Conservation (phyloP, 2,888 invertebrate species). For the Conistra vaccinii region DNA sequence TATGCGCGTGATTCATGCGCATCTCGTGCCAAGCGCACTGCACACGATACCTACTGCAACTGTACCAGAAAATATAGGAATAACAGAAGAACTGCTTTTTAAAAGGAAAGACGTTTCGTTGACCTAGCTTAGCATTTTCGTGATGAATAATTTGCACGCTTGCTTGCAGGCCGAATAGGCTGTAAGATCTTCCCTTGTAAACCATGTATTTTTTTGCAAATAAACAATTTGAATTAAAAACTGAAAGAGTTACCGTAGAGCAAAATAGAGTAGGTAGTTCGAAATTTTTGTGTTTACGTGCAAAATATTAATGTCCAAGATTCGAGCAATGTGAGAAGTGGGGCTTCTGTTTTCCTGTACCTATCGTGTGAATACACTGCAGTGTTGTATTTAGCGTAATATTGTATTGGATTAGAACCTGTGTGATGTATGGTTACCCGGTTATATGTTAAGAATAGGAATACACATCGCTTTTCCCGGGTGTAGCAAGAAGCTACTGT, state of each 20-base stretch:
- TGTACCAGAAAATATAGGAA: not conserved
- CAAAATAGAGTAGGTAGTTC: not conserved
- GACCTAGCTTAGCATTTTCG: not conserved
- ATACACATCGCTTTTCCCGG: conserved; percentile 25
- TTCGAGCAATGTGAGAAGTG: not conserved
- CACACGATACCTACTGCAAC: conserved; percentile 57
- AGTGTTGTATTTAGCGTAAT: conserved; percentile 50
- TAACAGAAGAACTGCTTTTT: conserved; percentile 19
- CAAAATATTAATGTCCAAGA: not conserved
- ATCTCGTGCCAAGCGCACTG: conserved; percentile 60
- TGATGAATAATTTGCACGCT: too few species aligned
- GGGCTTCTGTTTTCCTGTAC: conserved; percentile 6
- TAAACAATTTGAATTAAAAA: too few species aligned
- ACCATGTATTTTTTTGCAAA: too few species aligned
- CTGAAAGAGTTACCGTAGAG: too few species aligned
- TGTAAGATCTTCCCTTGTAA: too few species aligned
- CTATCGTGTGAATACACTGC: not conserved
- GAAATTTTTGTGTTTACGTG: not conserved
- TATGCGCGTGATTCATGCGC: conserved; percentile 60
- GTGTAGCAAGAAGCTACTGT: not conserved
- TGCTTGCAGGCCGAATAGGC: too few species aligned
- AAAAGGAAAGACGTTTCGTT: not conserved
- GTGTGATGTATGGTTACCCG: conserved; percentile 37
- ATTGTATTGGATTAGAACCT: conserved; percentile 57
- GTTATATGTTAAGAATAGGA: conserved; percentile 58